Conservation (phyloP, 2,797 vertebrate species). For the Emydoidea blandingii region DNA sequence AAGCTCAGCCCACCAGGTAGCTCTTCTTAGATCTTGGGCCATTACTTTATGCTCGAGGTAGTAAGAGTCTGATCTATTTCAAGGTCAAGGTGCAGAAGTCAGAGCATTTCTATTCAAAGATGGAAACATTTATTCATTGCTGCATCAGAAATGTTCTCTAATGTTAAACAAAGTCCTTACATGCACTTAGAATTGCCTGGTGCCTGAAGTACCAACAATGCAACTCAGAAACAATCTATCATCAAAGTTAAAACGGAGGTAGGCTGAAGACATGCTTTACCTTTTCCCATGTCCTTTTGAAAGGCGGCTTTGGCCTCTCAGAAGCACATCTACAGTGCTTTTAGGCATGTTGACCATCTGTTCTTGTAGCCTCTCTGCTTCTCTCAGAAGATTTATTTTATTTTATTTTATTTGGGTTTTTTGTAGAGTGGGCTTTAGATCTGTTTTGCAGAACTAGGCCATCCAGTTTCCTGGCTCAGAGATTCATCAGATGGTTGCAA, state of each 20-base stretch:
- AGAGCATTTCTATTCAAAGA: background rate
- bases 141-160: background rate
- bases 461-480: background rate
- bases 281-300: background rate
- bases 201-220: background rate
- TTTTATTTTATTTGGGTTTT: background rate
- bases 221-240: background rate
- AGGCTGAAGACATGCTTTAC: background rate
- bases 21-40: background rate
- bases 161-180: background rate
- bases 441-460: constrained; percentile 13
- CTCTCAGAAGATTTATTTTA: background rate
- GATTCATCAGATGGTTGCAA: background rate
- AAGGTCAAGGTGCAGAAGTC: background rate
- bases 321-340: background rate
- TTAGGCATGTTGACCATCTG: background rate
- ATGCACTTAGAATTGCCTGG: background rate
- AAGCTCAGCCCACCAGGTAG: background rate
- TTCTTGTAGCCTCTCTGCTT: rapidly evolving
- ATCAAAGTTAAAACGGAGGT: background rate
- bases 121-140: background rate
- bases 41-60: background rate
- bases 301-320: background rate
- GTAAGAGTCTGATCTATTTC: background rate
- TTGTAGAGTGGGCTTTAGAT: rapidly evolving